Base-by-base conservation (phyloP, 2,113 vertebrate genomes). In the Cebus imitator region DNA sequence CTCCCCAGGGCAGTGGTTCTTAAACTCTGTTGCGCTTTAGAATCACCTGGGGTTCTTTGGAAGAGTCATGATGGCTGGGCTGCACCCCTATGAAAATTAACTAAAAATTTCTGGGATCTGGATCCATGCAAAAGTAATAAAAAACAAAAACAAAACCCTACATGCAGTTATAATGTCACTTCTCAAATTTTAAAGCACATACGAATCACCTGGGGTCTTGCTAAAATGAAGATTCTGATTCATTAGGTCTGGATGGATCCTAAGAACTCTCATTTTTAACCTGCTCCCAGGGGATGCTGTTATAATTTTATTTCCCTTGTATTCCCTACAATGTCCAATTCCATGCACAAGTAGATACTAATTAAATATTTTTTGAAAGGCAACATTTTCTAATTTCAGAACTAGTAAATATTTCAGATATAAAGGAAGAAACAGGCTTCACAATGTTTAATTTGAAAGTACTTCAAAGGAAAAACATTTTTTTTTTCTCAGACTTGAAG, bases 401-500 rank as follows among this genome's bases (percentile, higher is more conserved):
- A 82, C 66, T 43, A 85, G 81, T 96, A 95, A 97, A 95, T 95
- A 96, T 94, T 94, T 83, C 45, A 72, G 68, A 58, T 89, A 81
- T 66, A 70, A 93, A 96, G 94, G 85, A 96, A 97, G 82, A 96
- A 96, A 91, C 89, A 80, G 7, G 90, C 68, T 96, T 95, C 25
- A 35, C 45, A 73, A 45, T 94, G 92, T 97, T 97, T 94, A 90
- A 94, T 95, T 94, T 97, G 82, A 90, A 92, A 98, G 66, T 75
- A 95, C 96, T 91, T 97, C 95, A 97, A 97, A 97, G 81, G 55
- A 52, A 45, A n/a, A 32, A 35, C 16, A 58, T 50, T 79, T 66
- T n/a, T 48, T 48, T 78, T 17, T 52, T 16, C 45, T 94, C 83
- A 90, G 66, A 95, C 86, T 95, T 93, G 91, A 95, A 96, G 92